Evolutionary conservation across 2,113 vertebrate species (phyloP), one percentile per base, ranked within the genome.

Genomic region (Myotis lucifugus): DNA sequence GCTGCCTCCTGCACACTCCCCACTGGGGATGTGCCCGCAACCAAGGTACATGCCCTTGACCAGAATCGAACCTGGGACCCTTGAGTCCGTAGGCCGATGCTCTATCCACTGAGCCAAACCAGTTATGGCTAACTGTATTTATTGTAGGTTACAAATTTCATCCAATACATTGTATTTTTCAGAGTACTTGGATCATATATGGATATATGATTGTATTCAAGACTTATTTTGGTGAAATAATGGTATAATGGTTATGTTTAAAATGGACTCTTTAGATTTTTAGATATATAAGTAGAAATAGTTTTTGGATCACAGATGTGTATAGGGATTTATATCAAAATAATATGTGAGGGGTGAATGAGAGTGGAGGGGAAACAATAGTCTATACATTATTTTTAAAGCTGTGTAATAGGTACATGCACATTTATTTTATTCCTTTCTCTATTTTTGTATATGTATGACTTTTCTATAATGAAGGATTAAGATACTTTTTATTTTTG

Each of bases 321-420:
- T 72, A 37, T 48, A 32, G 25, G 15, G 19, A n/a, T 67, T 82
- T 82, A 4, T 94, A 69, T 86, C 8, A 90, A 74, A 93, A 76
- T 88, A 88, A 11, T n/a, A 23, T 79, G 40, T 13, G 54, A 27
- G 48, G 3, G 15, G 13, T 84, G 34, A 93, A 50, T 40, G 3
- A 32, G 12, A 54, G 1, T 77, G 25, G 50, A 84, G 21, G 3
- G 8, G 9, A 84, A 87, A 54, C 2, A 76, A 27, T 87, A 79
- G 11, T 91, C 21, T 76, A 46, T 64, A 78, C 23, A 8, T 93
- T 83, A 83, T 59, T 94, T 88, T 76, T 84, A 40, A 79, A 83
- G 9, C 12, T 64, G 2, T 40, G 21, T 69, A 86, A 56, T 87
- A 67, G 25, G 3, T 50, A 5, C 2, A 46, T 32, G 7, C 12